Evolutionary conservation across 2,888 invertebrate species (phyloP), one percentile per base, ranked within the genome.

Genomic region (Acanthopleura granulata): DNA sequence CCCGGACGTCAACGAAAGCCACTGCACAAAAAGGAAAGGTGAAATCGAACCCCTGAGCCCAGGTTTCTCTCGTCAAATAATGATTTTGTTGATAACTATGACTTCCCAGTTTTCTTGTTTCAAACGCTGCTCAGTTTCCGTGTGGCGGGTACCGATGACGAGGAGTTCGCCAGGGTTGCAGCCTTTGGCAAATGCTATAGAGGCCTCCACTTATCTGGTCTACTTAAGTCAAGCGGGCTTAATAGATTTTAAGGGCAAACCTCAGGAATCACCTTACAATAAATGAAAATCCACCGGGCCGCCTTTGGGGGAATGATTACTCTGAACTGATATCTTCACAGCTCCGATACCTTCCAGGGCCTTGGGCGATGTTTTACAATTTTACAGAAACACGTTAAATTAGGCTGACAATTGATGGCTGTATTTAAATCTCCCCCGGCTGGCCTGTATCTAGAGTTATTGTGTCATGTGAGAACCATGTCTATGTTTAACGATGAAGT

Each of bases 11-110:
- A 27, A 6, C 22, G 29, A 27, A 27, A 66, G 66, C 22, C 4
- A 25, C 22, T 66, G 16, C 29, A 27, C 27, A 66, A 66, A 66
- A 66, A 27, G 66, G 66, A 27, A 27, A 22, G 29, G 66, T 6
- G 66, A 66, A 27, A 22, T 27, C 22, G 66, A 27, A 66, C 29
- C 22, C 3, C 27, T 14, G 16, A 15, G 16, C 29, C 66, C 66
- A 66, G 66, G 66, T 66, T 66, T 66, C 29, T 27, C 66, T 66
- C 66, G 66, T 66, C 66, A 66, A 66, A 25, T 66, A 66, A 66
- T 66, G 66, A 66, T 66, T 66, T 66, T 66, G 66, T 66, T 66
- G 66, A 66, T 66, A 66, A 66, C 66, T 66, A 6, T 25, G 29
- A 27, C 66, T 66, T 66, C 29, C 66, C 29, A 66, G 12, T 66